Base-by-base conservation (phyloP, 2,113 vertebrate genomes). In the Odontophorus gujanensis region DNA sequence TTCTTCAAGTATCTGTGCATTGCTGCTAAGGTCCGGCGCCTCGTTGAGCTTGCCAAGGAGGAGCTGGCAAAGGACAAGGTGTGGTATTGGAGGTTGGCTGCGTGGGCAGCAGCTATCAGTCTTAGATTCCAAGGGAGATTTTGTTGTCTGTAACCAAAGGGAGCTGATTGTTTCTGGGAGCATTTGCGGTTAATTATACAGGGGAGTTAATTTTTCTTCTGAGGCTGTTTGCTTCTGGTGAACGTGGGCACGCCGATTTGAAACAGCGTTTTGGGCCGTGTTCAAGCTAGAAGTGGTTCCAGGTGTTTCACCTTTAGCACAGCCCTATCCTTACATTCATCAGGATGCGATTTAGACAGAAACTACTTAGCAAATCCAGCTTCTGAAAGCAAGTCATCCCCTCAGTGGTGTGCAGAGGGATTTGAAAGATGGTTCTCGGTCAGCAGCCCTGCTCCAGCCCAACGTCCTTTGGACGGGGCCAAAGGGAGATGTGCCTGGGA, bases 1-100 rank as follows among this genome's bases (percentile, higher is more conserved):
- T 99, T 99, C 98, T 99, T 99, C 98, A 99, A 99, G 98, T 99
- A 99, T 93, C 98, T 99, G 82, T 99, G 99, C 83, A 99, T 99
- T 0, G 99, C 99, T 0, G 99, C 99, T 91, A 99, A 99, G 88
- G 98, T 99, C 90, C 98, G 97, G 74, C 98, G 99, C 7, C 98
- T 99, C 18, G 99, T 99, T 43, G 98, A 99, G 95, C 98, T 99
- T 86, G 99, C 99, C 81, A 97, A 82, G 40, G 98, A 98, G 91
- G 99, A 99, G 94, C 97, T 99, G 97, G 96, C 96, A 38, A 98
- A 97, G 6, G 98, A 98, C 90, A 99, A 99, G 99, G 99, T 99
- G 95, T 81, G 94, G n/a, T 11, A 40, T 10, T 38, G 5, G 43
- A 40, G 43, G 42, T 20, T 43, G 2, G 6, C 47, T 42, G 58